phyloP scores from a whole-genome alignment of 2,797 vertebrate species.

The Columba guinea region DNA sequence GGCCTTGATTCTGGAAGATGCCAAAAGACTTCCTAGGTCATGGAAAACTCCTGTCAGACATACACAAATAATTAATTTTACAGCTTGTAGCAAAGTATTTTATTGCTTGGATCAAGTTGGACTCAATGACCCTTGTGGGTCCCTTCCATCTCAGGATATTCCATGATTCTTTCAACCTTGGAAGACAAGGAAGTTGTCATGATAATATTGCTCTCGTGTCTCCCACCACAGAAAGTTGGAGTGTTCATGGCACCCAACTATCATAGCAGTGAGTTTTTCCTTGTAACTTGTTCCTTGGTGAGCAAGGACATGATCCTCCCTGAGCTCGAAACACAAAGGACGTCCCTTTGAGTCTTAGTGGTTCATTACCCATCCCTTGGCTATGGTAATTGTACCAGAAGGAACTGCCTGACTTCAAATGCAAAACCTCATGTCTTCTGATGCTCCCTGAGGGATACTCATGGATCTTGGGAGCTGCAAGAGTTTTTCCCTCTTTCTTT shows the following conservation, averaged over 20 bases:
- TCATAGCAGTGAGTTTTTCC: not conserved
- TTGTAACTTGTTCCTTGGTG: not conserved
- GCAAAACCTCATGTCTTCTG: not conserved
- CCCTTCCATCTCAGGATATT: too few relatives aligned
- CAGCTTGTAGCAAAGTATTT: not conserved
- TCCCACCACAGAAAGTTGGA: not conserved
- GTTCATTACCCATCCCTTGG: not conserved
- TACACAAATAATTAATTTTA: not conserved
- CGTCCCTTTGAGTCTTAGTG: not conserved
- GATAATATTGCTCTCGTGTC: not conserved
- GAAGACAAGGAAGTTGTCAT: not conserved
- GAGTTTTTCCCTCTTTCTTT: not conserved
- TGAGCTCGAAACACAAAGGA: not conserved
- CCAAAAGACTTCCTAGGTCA: not conserved
- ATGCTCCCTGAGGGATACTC: not conserved
- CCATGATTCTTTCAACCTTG: not conserved
- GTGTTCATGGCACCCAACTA: not conserved
- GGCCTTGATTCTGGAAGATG: not conserved
- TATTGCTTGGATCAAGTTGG: not conserved
- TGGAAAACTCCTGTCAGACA: not conserved
- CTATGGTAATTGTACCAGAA: not conserved
- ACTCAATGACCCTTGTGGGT: too few relatives aligned
- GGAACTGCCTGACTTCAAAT: not conserved
- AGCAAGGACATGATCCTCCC: not conserved
- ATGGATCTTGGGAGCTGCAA: not conserved